Evolutionary conservation across 2,113 vertebrate species (phyloP), one percentile per base, ranked within the genome.

Genomic region (Cephalopterus ornatus): DNA sequence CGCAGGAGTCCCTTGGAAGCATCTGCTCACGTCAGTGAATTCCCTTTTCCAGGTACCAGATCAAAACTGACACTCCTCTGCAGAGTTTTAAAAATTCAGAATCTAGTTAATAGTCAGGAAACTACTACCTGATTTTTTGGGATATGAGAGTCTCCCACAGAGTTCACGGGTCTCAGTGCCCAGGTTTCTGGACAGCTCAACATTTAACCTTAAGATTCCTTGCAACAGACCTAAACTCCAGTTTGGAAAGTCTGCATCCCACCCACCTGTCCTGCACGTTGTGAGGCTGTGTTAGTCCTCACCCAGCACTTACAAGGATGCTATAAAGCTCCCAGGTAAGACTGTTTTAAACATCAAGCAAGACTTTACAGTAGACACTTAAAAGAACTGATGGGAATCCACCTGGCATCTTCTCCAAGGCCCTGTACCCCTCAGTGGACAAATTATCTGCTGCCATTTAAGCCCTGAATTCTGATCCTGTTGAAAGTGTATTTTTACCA

Each of bases 111-210:
- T 3, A 70, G 75, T 14, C 42, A 78, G 33, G 71, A 78, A 74
- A 44, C 21, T 8, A 22, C 11, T 7, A 28, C 20, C 35, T n/a
- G 67, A 47, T n/a, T 65, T 83, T 32, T 9, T 9, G 18, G 24
- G 14, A 62, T 32, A 7, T 3, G 27, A 41, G 14, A 55, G 12
- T 20, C 37, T 35, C 35, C 37, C 46, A 17, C 0, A 1, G 35
- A 42, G 24, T 6, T 53, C 37, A 21, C 0, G 0, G 8, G 24
- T 61, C 44, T 72, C n/a, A 4, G 85, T 0, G 0, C 67, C 49
- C 79, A 50, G 65, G 22, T 59, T 35, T 66, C 53, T 15, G 37
- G 23, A 63, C 52, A 63, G 24, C 6, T 53, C 28, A 67, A 42
- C 21, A 14, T n/a, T 50, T 15, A 89, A 89, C 41, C 19, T 66